These are phyloP conservation scores for Semotilus atromaculatus DNA, from an alignment of 2,797 vertebrate species.

Conservation along the genomic window DNA sequence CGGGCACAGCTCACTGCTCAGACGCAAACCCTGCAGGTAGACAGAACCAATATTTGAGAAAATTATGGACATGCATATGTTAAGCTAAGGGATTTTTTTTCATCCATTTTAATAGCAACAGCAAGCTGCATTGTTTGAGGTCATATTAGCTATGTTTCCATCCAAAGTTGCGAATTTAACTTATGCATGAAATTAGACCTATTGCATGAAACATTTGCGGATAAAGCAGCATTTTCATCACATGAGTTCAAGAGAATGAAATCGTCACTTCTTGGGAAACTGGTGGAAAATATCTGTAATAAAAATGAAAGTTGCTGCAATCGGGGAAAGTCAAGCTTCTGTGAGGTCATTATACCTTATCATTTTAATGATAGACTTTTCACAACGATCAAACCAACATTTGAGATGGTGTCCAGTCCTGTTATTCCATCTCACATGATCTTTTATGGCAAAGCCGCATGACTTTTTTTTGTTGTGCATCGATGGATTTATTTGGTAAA, in stretches of 20 bases:
- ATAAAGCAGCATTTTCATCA: background rate
- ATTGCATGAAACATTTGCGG: background rate
- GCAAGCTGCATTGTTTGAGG: background rate
- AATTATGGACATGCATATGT: background rate
- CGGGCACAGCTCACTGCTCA: constrained; percentile 81
- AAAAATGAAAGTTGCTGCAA: background rate
- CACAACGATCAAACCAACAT: background rate
- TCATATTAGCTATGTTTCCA: background rate
- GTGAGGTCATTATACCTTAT: background rate
- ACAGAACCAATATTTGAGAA: background rate
- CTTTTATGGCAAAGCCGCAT: too few relatives aligned
- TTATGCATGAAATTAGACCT: background rate
- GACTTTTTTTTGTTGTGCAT: too few relatives aligned
- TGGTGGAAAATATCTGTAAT: background rate
- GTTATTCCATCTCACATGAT: background rate
- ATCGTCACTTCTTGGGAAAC: background rate
- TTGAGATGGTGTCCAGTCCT: background rate
- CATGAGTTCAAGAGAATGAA: background rate
- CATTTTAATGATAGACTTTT: background rate
- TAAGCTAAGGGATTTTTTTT: background rate
- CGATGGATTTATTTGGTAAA: too few relatives aligned
- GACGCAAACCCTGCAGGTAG: constrained; percentile 89
- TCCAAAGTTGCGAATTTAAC: background rate
- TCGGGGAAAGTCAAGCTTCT: too few relatives aligned
- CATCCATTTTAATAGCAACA: background rate